phyloP scores from a whole-genome alignment of 2,113 vertebrate genomes.

The Catharus fuscescens region DNA sequence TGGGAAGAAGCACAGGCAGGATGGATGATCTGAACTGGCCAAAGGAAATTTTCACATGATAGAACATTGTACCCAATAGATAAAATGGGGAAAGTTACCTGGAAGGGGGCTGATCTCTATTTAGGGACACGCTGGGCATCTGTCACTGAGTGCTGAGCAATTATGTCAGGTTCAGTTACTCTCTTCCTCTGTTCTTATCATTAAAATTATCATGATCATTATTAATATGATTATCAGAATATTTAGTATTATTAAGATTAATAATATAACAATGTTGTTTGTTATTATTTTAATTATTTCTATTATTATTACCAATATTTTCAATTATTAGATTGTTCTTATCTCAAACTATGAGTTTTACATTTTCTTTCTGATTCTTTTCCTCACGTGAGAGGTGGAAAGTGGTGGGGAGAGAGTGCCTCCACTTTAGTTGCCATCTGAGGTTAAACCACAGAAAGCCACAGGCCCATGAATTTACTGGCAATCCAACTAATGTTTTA shows the following conservation, averaged over 20 bases:
- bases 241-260: too few species aligned
- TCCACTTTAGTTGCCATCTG: neutral
- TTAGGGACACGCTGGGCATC: neutral
- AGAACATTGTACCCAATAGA: neutral
- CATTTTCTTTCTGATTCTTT: neutral
- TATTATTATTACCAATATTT: neutral
- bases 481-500: neutral
- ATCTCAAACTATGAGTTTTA: neutral
- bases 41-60: too few species aligned
- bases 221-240: neutral
- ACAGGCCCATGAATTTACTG: neutral
- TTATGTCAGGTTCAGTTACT: neutral
- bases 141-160: neutral
- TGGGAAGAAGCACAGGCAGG: neutral
- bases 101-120: too few species aligned
- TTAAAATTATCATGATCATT: neutral
- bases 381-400: neutral
- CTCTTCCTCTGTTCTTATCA: neutral
- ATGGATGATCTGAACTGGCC: too few species aligned
- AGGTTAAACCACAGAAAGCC: neutral
- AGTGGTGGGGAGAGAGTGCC: fast-evolving
- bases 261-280: fast-evolving
- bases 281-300: too few species aligned
- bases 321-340: neutral
- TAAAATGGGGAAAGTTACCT: neutral